A percentile compares a stretch with the other conserved stretches of the same genome.
Evolutionary conservation across 1,140 invertebrate species (phyloP).

Genomic region (Branchinecta lindahli): DNA sequence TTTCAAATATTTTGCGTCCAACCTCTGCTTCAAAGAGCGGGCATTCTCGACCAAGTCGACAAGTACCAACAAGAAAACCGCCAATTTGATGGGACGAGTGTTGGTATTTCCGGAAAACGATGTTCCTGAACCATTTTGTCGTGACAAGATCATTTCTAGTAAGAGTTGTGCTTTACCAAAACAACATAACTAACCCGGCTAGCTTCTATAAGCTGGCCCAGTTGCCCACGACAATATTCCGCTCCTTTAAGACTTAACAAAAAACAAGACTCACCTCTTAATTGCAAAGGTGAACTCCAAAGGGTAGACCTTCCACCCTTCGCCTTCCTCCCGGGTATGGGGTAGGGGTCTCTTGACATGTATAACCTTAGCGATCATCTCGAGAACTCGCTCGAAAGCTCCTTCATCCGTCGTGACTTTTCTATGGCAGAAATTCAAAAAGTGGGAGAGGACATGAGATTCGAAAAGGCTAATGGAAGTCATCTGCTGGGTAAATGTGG

Average conservation of each 20-base stretch:
- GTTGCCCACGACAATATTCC: no score
- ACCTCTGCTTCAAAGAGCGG: no score
- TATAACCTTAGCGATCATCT: slow-evolving; percentile 48
- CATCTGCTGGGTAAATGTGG: slow-evolving; percentile 45
- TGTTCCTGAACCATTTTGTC: no score
- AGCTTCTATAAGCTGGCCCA: no score
- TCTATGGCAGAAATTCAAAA: slow-evolving; percentile 43
- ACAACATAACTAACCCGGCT: no score
- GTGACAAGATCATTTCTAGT: no score
- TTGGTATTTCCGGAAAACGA: no score
- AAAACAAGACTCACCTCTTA: slow-evolving; percentile 31
- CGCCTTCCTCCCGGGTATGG: slow-evolving; percentile 39
- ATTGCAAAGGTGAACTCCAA: slow-evolving; percentile 33
- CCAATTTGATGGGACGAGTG: no score
- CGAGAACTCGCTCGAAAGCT: slow-evolving; percentile 31
- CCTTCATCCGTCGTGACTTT: slow-evolving; percentile 26
- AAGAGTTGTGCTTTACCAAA: no score
- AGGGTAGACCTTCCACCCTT: slow-evolving; percentile 46
- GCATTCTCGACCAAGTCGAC: no score
- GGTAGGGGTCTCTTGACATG: slow-evolving; percentile 45
- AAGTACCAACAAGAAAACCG: no score
- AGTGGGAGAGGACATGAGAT: slow-evolving; percentile 48
- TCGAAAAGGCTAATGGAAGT: slow-evolving; percentile 51
- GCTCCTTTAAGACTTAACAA: slow-evolving; percentile 10
- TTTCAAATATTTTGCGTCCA: no score